Percentiles rank a stretch among this genome's conserved stretches.
These are phyloP conservation scores for Calosoma granatense DNA, from an alignment of 1,140 invertebrate genomes.

Conservation along the genomic window DNA sequence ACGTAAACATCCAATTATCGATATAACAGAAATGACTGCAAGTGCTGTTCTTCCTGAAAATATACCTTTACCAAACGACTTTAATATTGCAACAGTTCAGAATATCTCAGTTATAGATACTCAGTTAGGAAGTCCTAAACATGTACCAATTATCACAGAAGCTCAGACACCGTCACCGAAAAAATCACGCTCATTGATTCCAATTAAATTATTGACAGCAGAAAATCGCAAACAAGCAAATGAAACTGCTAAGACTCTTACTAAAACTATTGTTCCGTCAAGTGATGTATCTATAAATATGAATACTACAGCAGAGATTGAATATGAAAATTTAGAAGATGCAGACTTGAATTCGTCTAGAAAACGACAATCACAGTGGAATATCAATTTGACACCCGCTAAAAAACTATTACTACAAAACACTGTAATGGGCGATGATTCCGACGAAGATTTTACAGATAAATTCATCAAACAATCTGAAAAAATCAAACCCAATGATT, in stretches of 20 bases:
- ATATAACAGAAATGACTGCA: neutral
- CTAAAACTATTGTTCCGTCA: neutral
- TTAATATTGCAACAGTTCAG: constrained; percentile 2
- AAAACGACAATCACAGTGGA: neutral
- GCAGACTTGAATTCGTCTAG: neutral
- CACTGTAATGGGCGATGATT: neutral
- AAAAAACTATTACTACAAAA: neutral
- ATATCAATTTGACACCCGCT: neutral
- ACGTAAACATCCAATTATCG: neutral
- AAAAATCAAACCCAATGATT: no score
- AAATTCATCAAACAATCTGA: neutral
- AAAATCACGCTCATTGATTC: constrained; percentile 8
- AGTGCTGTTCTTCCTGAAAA: constrained; percentile 13
- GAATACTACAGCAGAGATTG: neutral
- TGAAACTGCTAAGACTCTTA: neutral
- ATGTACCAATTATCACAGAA: neutral
- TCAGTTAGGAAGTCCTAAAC: neutral
- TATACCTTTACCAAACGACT: constrained; percentile 10
- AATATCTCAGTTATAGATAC: neutral
- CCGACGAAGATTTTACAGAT: constrained; percentile 2
- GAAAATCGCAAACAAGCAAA: neutral
- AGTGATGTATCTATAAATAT: neutral
- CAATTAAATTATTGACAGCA: constrained; percentile 11
- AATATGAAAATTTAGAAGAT: constrained; percentile 4
- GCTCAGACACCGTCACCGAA: neutral